These are phyloP conservation scores for Channa argus DNA, from an alignment of 2,113 vertebrate species.

Conservation along the genomic window DNA sequence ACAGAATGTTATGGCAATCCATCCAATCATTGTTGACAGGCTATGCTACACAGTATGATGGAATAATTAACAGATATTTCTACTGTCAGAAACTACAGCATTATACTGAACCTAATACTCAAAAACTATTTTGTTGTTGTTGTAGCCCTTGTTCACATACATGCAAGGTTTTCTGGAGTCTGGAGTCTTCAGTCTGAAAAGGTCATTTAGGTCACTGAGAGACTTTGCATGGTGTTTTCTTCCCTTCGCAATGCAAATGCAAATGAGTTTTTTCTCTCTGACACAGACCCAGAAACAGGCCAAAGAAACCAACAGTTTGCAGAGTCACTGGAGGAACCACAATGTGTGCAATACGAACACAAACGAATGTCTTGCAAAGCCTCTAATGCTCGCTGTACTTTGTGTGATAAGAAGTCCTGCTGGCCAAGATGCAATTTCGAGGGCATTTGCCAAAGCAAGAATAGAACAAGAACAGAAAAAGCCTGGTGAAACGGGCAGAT, in stretches of 20 bases:
- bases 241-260: constrained; percentile 17
- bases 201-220: not conserved
- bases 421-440: constrained; percentile 6
- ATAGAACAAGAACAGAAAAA: constrained; percentile 11
- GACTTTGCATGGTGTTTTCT: not conserved
- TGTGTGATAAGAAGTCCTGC: constrained; percentile 19
- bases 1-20: too few species aligned
- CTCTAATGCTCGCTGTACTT: constrained; percentile 25
- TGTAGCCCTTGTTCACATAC: not conserved
- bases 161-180: too few species aligned
- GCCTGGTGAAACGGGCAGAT: not conserved
- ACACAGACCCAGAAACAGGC: constrained; percentile 21
- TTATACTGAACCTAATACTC: not conserved
- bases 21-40: too few species aligned
- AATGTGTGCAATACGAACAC: constrained; percentile 3
- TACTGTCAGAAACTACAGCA: not conserved
- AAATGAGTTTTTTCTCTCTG: constrained; percentile 54
- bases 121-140: not conserved
- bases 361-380: constrained; percentile 36
- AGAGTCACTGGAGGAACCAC: constrained; percentile 47
- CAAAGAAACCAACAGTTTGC: constrained; percentile 35
- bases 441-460: constrained; percentile 1
- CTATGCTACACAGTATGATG: too few species aligned
- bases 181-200: too few species aligned
- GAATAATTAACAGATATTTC: too few species aligned